Evolutionary conservation across 2,888 invertebrate genomes (phyloP).

Genomic region (Zelleria hepariella): DNA sequence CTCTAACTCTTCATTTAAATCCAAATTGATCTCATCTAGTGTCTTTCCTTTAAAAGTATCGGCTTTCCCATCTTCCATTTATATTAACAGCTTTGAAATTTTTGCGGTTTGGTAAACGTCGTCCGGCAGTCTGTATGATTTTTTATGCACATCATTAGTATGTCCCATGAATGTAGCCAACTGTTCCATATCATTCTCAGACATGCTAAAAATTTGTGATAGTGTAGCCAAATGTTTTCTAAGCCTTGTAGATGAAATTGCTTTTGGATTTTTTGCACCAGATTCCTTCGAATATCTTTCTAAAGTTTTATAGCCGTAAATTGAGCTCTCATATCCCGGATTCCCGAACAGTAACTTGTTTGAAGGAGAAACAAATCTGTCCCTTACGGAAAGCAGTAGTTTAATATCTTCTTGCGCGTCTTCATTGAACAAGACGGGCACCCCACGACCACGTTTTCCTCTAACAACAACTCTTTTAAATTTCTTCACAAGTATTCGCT

Average conservation of each 20-base stretch:
- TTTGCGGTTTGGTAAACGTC: slow-evolving; percentile 26
- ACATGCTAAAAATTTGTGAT: slow-evolving; percentile 24
- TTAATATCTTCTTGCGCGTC: slow-evolving; percentile 18
- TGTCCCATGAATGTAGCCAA: not conserved
- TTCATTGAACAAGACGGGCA: slow-evolving; percentile 22
- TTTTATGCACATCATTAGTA: slow-evolving; percentile 17
- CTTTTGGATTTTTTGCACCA: slow-evolving; percentile 24
- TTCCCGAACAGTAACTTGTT: slow-evolving; percentile 7
- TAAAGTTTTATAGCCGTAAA: slow-evolving; percentile 24
- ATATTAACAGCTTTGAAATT: slow-evolving; percentile 22
- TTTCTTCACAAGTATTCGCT: slow-evolving; percentile 19
- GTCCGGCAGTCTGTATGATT: slow-evolving; percentile 21
- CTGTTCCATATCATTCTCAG: slow-evolving; percentile 14
- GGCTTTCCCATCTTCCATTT: slow-evolving; percentile 27
- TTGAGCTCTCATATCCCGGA: slow-evolving; percentile 10
- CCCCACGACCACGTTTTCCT: slow-evolving; percentile 22
- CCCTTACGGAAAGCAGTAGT: slow-evolving; percentile 8
- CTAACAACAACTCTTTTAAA: slow-evolving; percentile 23
- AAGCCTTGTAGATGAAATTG: slow-evolving; percentile 23
- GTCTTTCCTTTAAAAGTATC: slow-evolving; percentile 19
- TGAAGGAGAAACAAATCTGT: not conserved
- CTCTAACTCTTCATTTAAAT: slow-evolving; percentile 20
- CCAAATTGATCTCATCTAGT: slow-evolving; percentile 20
- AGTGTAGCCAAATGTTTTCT: slow-evolving; percentile 27
- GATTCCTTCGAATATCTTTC: slow-evolving; percentile 19